phyloP scores from a whole-genome alignment of 1,140 invertebrate genomes.

The Apis dorsata region DNA sequence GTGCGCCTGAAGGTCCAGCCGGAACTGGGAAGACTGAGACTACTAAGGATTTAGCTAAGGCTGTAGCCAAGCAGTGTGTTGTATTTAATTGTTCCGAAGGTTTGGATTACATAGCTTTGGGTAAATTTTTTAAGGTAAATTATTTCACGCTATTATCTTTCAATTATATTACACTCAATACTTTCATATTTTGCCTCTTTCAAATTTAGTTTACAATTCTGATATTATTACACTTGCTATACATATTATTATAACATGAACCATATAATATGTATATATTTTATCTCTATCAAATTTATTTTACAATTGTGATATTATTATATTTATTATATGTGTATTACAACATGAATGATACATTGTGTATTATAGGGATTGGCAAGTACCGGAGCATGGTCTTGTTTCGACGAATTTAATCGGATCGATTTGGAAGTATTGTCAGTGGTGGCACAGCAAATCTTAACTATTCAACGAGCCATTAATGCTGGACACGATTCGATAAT shows the following conservation, averaged over 20 bases:
- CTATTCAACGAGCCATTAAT: conserved; percentile 89
- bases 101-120: conserved; percentile 94
- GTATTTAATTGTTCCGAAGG: conserved; percentile 98
- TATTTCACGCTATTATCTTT: too few relatives aligned
- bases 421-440: conserved; percentile 94
- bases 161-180: too few relatives aligned
- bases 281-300: too few relatives aligned
- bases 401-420: conserved; percentile 96
- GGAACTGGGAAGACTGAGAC: conserved; percentile 98
- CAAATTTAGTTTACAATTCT: too few relatives aligned
- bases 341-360: neutral
- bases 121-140: conserved; percentile 97
- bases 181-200: too few relatives aligned
- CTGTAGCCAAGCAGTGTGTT: conserved; percentile 97
- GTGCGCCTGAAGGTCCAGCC: conserved; percentile 96
- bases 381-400: conserved; percentile 98
- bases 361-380: conserved; percentile 89
- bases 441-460: conserved; percentile 92
- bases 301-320: too few relatives aligned
- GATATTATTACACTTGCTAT: neutral
- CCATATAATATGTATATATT: neutral
- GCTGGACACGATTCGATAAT: conserved; percentile 86
- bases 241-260: too few relatives aligned
- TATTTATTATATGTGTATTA: too few relatives aligned
- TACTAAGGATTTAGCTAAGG: conserved; percentile 97